Evolutionary conservation across 2,888 invertebrate genomes (phyloP), one percentile per base, ranked within the genome.

Genomic region (Chymomyza procnemis): DNA sequence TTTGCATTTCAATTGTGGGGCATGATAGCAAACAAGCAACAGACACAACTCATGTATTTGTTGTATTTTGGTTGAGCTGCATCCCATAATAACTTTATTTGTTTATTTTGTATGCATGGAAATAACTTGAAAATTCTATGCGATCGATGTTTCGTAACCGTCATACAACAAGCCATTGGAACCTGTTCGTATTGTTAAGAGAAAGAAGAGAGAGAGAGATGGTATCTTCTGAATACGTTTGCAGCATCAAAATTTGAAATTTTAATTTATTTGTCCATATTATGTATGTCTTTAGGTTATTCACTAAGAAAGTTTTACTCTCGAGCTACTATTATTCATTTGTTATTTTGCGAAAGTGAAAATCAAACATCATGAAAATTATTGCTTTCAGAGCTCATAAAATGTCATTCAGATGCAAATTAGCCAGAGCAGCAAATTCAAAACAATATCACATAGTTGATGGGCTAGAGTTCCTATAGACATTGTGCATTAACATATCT

Each of bases 261-360:
- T 64, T 62, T 65, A 67, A 68, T 71, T 65, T 54, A 63, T 55
- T 50, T 48, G 47, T 21, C 26, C 18, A 14, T 55, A 22, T 63
- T 46, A 54, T 54, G n/a, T 54, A 41, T 62, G 16, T 54, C 14
- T 54, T 62, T 61, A 50, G 30, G 67, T 67, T 73, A 69, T 67
- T 69, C 75, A 52, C 62, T 67, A 65, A 58, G 59, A 71, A 71
- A 76, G 71, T 66, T 56, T 21, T 16, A 63, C 30, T 57, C 14
- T 55, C 9, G 59, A 16, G 61, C 61, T 61, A 76, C 60, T 61
- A 76, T 74, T 55, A 34, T 60, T 76, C 76, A 71, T 67, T 76
- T 78, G 82, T 79, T 74, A 54, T 62, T 73, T 76, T 66, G 87
- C 86, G 76, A 87, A 83, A 87, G 83, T 83, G 87, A 83, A 83